These are phyloP conservation scores for Hypsibius dujardini DNA, from an alignment of 1,140 invertebrate genomes.

Conservation along the genomic window DNA sequence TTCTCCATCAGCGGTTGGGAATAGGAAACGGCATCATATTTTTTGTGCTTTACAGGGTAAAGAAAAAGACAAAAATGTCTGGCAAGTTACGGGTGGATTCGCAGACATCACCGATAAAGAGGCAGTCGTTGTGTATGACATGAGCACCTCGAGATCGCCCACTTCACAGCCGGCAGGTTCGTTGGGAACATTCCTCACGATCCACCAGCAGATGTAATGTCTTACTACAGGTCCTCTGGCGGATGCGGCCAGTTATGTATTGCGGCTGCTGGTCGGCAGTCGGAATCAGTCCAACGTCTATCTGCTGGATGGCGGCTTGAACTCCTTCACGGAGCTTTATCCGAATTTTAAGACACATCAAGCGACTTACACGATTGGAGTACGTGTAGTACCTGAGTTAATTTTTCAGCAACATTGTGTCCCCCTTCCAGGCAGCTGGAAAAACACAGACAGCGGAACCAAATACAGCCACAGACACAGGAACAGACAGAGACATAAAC, in stretches of 20 bases:
- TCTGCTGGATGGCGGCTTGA: not conserved
- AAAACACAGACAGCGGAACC: no score
- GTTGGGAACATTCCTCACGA: no score
- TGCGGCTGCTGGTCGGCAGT: not conserved
- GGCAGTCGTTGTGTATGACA: conserved; percentile 9
- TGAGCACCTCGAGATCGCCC: conserved; percentile 1
- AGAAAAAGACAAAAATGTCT: no score
- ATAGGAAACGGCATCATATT: no score
- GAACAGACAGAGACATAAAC: no score
- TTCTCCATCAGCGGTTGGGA: no score
- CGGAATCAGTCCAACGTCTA: not conserved
- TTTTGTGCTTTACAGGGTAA: not conserved
- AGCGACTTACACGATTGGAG: conserved; percentile 1
- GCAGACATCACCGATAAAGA: conserved; percentile 5
- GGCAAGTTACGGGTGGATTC: not conserved
- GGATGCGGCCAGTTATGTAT: not conserved
- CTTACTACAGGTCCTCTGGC: not conserved
- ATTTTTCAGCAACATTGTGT: no score
- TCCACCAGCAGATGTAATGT: not conserved
- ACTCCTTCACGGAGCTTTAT: not conserved
- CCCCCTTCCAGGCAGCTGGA: no score
- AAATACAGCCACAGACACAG: no score
- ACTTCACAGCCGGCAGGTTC: not conserved
- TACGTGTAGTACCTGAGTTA: no score
- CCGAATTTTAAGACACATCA: not conserved